These are phyloP conservation scores for Protobothrops mucrosquamatus DNA, from an alignment of 2,113 vertebrate genomes.

Conservation along the genomic window DNA sequence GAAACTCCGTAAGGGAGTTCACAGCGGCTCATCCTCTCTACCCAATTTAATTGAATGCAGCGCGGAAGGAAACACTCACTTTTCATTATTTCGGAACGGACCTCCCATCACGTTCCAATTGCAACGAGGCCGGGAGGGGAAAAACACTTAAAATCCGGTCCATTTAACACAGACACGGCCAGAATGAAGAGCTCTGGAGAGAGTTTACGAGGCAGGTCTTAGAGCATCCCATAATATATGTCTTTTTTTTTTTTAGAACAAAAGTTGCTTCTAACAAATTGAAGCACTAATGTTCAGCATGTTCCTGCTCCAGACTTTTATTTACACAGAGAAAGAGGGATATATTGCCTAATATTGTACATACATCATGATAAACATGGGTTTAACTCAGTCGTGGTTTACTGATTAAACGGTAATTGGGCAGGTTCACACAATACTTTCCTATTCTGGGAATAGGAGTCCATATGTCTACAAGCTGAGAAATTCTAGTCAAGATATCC, in stretches of 20 bases:
- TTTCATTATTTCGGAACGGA: constrained; percentile 60
- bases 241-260: neutral
- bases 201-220: constrained; percentile 50
- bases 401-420: neutral
- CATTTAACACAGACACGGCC: constrained; percentile 52
- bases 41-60: constrained; percentile 59
- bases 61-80: constrained; percentile 40
- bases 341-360: neutral
- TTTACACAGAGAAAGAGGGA: neutral
- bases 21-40: constrained; percentile 51
- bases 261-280: constrained; percentile 37
- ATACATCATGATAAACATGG: neutral
- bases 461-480: neutral
- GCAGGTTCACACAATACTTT: neutral
- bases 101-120: constrained; percentile 52
- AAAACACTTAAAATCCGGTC: constrained; percentile 38
- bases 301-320: neutral
- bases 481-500: neutral
- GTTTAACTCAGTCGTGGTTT: neutral
- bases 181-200: constrained; percentile 49
- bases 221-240: constrained; percentile 15
- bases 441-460: neutral
- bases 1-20: constrained; percentile 34
- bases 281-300: constrained; percentile 45
- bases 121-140: neutral